Conservation (phyloP, 2,888 invertebrate species). For the Scotopteryx bipunctaria region DNA sequence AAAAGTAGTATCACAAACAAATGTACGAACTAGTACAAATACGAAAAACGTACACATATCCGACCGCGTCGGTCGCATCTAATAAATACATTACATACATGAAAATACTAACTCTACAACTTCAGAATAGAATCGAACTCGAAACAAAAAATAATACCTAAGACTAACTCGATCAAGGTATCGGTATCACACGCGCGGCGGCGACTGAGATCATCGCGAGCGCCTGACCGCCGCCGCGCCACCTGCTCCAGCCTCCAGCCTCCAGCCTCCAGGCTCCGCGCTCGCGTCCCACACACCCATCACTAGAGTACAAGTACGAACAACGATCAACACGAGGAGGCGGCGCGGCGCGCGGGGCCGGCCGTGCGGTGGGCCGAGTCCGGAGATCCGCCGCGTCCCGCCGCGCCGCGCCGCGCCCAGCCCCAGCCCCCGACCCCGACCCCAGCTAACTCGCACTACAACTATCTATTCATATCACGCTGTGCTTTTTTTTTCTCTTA, state of each 20-base stretch:
- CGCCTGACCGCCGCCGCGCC: conserved; percentile 70
- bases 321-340: conserved; percentile 62
- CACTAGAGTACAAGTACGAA: conserved; percentile 44
- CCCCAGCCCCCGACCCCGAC: conserved; percentile 45
- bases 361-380: conserved; percentile 63
- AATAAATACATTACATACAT: conserved; percentile 79
- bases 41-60: conserved; percentile 77
- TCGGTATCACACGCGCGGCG: conserved; percentile 77
- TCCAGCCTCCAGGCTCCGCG: conserved; percentile 48
- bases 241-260: conserved; percentile 40
- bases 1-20: conserved; percentile 85
- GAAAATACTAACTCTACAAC: conserved; percentile 77
- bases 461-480: conserved; percentile 84
- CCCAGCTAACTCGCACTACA: conserved; percentile 57
- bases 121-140: conserved; percentile 80
- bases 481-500: conserved; percentile 82
- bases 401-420: conserved; percentile 46
- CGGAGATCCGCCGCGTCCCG: conserved; percentile 59
- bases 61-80: conserved; percentile 66
- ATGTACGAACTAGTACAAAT: conserved; percentile 83
- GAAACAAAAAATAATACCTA: conserved; percentile 80
- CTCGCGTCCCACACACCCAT: conserved; percentile 21
- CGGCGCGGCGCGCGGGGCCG: conserved; percentile 60
- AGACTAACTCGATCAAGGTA: conserved; percentile 75
- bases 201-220: conserved; percentile 73